Evolutionary conservation across 1,140 invertebrate species (phyloP).

Genomic region (Proales similis): DNA sequence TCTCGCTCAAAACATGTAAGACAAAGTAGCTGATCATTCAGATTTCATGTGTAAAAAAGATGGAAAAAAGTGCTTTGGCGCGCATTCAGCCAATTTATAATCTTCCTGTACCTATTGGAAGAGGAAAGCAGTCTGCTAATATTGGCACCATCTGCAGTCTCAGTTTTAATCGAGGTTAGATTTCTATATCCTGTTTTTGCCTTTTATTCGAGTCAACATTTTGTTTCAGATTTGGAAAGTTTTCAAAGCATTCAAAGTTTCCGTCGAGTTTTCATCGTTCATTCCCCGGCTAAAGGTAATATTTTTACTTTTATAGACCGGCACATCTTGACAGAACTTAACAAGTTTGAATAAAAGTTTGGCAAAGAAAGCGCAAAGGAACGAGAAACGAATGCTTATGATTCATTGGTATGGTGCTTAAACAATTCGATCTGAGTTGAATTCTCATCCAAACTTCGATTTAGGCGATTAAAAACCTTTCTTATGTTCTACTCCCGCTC

Average conservation of each 20-base stretch:
- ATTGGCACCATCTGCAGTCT: conserved; percentile 74
- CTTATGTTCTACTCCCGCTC: conserved; percentile 82
- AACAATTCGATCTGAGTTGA: not conserved
- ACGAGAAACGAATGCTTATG: conserved; percentile 61
- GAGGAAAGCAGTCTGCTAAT: conserved; percentile 84
- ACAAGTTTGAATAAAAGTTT: conserved; percentile 42
- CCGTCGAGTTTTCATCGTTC: conserved; percentile 8
- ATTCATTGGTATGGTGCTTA: conserved; percentile 22
- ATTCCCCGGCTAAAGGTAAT: conserved; percentile 21
- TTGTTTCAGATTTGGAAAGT: conserved; percentile 78
- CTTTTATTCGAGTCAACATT: not conserved
- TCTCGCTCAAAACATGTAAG: conserved; percentile 68
- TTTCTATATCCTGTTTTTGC: conserved; percentile 3
- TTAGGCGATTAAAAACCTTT: conserved; percentile 58
- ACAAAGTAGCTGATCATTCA: no score
- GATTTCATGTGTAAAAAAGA: no score
- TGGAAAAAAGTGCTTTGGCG: conserved; percentile 86
- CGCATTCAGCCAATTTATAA: conserved; percentile 80
- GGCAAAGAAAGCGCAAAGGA: conserved; percentile 60
- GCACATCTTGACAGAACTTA: conserved; percentile 5
- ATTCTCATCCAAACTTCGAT: conserved; percentile 61
- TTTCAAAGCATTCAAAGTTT: conserved; percentile 75
- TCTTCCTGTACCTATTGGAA: conserved; percentile 86
- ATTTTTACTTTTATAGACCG: not conserved
- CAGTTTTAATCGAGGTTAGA: conserved; percentile 68